Percentiles rank a stretch among this genome's conserved stretches.
Conservation (phyloP, 1,140 invertebrate genomes). For the Leptoteleia sp. region DNA sequence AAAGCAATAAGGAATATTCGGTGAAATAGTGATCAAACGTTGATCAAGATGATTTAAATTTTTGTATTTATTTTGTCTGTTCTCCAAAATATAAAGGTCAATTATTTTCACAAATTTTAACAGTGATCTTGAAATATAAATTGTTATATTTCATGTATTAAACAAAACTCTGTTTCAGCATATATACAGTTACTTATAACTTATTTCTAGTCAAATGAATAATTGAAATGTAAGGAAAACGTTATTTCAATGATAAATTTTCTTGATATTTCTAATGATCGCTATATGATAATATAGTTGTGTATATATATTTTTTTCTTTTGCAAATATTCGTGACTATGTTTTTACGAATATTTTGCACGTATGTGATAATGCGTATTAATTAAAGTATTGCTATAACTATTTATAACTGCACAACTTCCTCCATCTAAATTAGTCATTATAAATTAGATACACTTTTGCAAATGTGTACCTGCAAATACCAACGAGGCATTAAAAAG, state of each 20-base stretch:
- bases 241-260: conserved; percentile 27
- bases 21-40: too few relatives aligned
- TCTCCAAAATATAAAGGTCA: too few relatives aligned
- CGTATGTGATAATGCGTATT: conserved; percentile 31
- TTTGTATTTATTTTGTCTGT: too few relatives aligned
- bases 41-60: too few relatives aligned
- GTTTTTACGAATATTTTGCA: conserved; percentile 23
- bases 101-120: too few relatives aligned
- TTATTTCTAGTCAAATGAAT: too few relatives aligned
- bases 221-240: not conserved
- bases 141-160: too few relatives aligned
- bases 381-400: conserved; percentile 23
- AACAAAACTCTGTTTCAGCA: too few relatives aligned
- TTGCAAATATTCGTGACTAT: conserved; percentile 20
- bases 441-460: conserved; percentile 24
- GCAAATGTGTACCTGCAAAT: conserved; percentile 33
- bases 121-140: too few relatives aligned
- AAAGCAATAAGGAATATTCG: too few relatives aligned
- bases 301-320: too few relatives aligned
- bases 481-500: conserved; percentile 32
- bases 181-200: too few relatives aligned
- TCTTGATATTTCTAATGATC: conserved; percentile 11
- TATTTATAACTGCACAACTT: conserved; percentile 34
- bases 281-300: conserved; percentile 13
- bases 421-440: conserved; percentile 24